Conservation (phyloP, 2,797 vertebrate species). For the Galago senegalensis region DNA sequence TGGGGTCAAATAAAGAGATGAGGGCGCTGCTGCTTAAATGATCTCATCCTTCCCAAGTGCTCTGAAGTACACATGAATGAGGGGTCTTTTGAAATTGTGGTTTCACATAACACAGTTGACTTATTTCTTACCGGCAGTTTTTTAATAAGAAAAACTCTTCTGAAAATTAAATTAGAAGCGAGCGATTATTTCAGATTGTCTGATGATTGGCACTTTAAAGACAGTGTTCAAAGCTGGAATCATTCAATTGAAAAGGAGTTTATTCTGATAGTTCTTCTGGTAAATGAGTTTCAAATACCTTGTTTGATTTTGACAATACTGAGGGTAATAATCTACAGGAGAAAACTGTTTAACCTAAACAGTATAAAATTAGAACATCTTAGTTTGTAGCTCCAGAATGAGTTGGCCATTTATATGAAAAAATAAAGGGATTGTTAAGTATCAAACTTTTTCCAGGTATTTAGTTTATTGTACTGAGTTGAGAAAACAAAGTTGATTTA, state of each 20-base stretch:
- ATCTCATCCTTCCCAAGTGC: constrained; percentile 84
- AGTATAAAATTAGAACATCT: constrained; percentile 8
- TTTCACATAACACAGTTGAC: constrained; percentile 54
- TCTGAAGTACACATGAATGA: constrained; percentile 76
- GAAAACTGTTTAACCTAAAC: not conserved
- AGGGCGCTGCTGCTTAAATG: constrained; percentile 78
- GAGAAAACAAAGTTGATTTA: constrained; percentile 33
- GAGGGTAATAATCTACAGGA: not conserved
- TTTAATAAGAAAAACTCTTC: constrained; percentile 51
- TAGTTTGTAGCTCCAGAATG: constrained; percentile 15
- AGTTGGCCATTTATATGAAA: constrained; percentile 15
- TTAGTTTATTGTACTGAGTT: constrained; percentile 36
- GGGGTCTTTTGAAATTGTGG: constrained; percentile 66
- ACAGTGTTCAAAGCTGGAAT: not conserved
- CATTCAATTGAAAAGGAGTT: not conserved
- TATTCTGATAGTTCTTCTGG: not conserved
- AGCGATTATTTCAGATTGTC: constrained; percentile 4
- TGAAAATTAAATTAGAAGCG: not conserved
- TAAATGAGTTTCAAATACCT: constrained; percentile 10
- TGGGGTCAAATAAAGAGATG: constrained; percentile 75
- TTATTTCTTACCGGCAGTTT: constrained; percentile 52
- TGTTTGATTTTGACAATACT: not conserved
- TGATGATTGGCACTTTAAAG: not conserved
- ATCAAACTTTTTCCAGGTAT: not conserved
- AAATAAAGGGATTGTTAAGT: not conserved